Evolutionary conservation across 92 coral and sea anemone genomes (phyloP), one percentile per base, ranked within the genome.

Genomic region (Phenganax marumi): DNA sequence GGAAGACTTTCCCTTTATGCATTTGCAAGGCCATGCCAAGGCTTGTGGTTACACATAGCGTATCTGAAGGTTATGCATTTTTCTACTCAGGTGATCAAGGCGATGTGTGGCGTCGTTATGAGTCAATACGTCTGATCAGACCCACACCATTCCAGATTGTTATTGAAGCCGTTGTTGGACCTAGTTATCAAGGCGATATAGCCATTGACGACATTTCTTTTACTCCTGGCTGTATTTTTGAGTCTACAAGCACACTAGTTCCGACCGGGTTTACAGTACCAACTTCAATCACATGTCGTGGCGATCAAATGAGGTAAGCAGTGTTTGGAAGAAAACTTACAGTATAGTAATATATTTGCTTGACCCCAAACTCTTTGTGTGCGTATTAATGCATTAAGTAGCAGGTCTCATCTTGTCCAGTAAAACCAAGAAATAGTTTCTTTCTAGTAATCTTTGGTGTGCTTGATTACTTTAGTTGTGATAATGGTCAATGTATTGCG

Each of bases 121-220:
- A 92, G 70, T 86, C 91, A 54, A 75, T 7, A n/a, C 39, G 3
- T n/a, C 82, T 95, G 52, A 81, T 79, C 47, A 86, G 84, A 24
- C 88, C 85, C 0, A 87, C 85, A 22, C 93, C 91, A 70, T 95
- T 83, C 86, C 98, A 95, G 71, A 84, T 95, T 47, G 96, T 95
- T 23, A 85, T 95, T n/a, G 98, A 95, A 75, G 99, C 91, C 63
- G 71, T 64, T 24, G 85, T 89, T 19, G 99, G 99, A 23, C 24
- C 82, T 1, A 90, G 96, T 78, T 96, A 87, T 85, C 91, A 84
- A 82, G 99, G 97, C 11, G 99, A 96, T 63, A 92, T 96, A 12
- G 99, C 99, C 8, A 83, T 96, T 47, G 99, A 96, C 81, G 99
- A 96, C 79, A 88, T 96, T 64, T 92, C 97, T 10, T 96, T 96